Conservation (phyloP, 1,140 invertebrate species). For the Temnothorax longispinosus region DNA sequence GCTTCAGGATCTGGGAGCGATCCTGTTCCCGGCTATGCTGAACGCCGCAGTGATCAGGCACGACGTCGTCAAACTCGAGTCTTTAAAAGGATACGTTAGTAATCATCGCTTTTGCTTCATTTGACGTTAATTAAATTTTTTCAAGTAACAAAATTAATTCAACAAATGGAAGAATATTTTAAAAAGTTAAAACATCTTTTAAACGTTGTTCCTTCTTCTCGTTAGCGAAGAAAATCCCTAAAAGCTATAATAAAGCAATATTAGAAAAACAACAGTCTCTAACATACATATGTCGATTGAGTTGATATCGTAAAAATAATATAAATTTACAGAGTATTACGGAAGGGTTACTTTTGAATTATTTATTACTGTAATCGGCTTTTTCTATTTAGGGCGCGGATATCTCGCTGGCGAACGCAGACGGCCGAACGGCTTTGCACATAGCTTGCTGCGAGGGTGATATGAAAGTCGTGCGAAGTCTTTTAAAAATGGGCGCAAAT, state of each 20-base stretch:
- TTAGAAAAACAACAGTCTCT: not conserved
- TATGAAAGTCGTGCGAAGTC: conserved; percentile 89
- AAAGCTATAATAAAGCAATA: not conserved
- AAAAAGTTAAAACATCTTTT: not conserved
- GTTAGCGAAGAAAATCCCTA: not conserved
- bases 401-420: conserved; percentile 91
- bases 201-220: not conserved
- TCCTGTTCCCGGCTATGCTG: conserved; percentile 92
- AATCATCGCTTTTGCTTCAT: not conserved
- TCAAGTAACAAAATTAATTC: not conserved
- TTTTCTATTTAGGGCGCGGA: conserved; percentile 88
- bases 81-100: conserved; percentile 85
- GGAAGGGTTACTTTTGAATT: not conserved
- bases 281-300: not conserved
- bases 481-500: conserved; percentile 93
- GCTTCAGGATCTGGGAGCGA: conserved; percentile 89
- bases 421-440: conserved; percentile 93
- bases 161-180: not conserved
- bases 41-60: conserved; percentile 90
- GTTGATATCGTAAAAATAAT: conserved; percentile 9
- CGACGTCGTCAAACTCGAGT: conserved; percentile 87
- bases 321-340: no score
- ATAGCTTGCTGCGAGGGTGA: conserved; percentile 92
- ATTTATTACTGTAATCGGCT: conserved; percentile 19
- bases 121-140: not conserved